Percentiles rank a stretch among this genome's conserved stretches.
Evolutionary conservation across 2,797 vertebrate genomes (phyloP).

Genomic region (Pachyuromys duprasi): DNA sequence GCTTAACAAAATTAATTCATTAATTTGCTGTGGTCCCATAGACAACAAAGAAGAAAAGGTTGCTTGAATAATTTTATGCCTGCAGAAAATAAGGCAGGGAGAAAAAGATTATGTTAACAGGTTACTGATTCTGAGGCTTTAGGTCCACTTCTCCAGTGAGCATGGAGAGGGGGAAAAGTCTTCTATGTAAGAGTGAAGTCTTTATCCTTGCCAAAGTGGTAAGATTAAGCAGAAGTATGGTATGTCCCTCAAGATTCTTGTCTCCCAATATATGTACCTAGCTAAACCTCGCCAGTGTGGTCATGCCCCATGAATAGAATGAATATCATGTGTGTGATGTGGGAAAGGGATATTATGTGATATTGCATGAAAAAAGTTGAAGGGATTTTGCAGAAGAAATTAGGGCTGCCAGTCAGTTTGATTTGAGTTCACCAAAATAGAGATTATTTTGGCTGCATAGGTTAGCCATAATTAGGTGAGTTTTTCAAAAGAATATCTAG

Average conservation of each 20-base stretch:
- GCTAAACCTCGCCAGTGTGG: background rate
- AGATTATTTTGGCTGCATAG: background rate
- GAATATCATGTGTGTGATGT: background rate
- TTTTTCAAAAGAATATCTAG: background rate
- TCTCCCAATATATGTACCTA: background rate
- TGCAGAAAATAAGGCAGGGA: conserved; percentile 57
- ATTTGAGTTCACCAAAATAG: background rate
- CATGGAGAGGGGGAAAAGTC: background rate
- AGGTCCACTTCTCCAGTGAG: background rate
- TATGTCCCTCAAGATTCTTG: background rate
- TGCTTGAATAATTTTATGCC: conserved; percentile 50
- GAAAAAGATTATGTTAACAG: background rate
- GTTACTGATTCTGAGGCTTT: background rate
- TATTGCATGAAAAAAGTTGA: background rate
- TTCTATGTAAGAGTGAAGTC: background rate
- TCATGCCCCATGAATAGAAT: background rate
- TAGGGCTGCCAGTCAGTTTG: background rate
- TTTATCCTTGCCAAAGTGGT: background rate
- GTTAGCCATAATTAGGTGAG: background rate
- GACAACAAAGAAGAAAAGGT: conserved; percentile 31
- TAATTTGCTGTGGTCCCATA: conserved; percentile 53
- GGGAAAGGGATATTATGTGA: background rate
- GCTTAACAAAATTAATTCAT: conserved; percentile 69
- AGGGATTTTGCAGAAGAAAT: background rate
- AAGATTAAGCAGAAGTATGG: background rate